Conservation (phyloP, 2,113 vertebrate genomes). For the Colius striatus region DNA sequence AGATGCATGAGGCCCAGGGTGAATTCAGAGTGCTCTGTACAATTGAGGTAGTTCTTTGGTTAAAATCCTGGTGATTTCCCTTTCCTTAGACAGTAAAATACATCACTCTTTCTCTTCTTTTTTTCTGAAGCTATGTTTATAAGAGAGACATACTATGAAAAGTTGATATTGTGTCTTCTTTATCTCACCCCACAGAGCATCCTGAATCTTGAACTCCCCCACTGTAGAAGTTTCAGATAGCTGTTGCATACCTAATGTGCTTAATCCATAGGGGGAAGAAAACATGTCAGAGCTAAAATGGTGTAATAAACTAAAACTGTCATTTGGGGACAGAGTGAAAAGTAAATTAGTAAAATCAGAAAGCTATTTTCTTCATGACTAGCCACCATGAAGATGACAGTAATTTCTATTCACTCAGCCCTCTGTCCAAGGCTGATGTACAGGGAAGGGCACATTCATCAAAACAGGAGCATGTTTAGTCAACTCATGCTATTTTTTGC, state of each 20-base stretch:
- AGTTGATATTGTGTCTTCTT: background rate
- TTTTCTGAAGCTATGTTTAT: background rate
- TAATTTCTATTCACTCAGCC: slow-evolving; percentile 14
- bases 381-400: background rate
- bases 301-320: slow-evolving; percentile 12
- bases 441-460: slow-evolving; percentile 21
- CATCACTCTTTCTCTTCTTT: background rate
- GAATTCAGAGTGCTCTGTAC: background rate
- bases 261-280: background rate
- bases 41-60: background rate
- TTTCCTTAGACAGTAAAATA: background rate
- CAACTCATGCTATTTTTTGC: background rate
- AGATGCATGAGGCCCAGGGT: background rate
- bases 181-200: background rate
- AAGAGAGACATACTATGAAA: background rate
- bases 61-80: background rate
- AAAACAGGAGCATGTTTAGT: background rate
- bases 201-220: background rate
- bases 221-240: background rate
- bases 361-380: slow-evolving; percentile 58
- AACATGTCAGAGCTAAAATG: background rate
- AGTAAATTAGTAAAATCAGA: slow-evolving; percentile 56
- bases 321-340: slow-evolving; percentile 16
- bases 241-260: background rate
- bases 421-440: background rate